Conservation (phyloP, 2,113 vertebrate species). For the Hymenochirus boettgeri region DNA sequence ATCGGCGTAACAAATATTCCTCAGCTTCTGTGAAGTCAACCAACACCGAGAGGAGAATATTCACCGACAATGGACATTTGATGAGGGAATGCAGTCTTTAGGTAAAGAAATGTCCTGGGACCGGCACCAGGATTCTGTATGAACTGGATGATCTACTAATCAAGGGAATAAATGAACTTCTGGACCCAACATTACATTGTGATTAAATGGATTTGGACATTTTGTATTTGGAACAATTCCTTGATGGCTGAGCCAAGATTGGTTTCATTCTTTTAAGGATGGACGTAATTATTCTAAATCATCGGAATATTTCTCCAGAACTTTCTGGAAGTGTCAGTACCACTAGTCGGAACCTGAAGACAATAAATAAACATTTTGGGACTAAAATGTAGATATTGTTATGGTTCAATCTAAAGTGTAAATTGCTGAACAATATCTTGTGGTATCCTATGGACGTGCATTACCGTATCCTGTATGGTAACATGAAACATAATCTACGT, state of each 20-base stretch:
- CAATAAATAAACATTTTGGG: no score
- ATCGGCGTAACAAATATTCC: conserved; percentile 42
- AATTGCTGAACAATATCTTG: no score
- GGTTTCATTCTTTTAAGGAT: not conserved
- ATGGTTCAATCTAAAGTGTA: no score
- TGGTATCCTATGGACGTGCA: no score
- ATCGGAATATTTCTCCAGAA: no score
- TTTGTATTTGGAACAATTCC: not conserved
- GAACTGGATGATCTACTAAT: not conserved
- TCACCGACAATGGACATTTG: conserved; percentile 54
- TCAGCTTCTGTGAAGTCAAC: conserved; percentile 21
- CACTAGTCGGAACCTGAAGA: no score
- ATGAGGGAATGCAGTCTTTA: conserved; percentile 60
- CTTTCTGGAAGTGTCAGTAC: no score
- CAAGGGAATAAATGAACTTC: not conserved
- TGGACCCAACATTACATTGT: not conserved
- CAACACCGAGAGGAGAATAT: conserved; percentile 52
- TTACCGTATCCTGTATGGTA: no score
- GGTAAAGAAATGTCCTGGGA: not conserved
- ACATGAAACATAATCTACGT: no score
- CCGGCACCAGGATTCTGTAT: not conserved
- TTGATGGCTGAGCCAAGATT: not conserved
- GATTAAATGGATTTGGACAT: not conserved
- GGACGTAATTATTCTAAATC: not conserved
- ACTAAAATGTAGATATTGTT: no score